Evolutionary conservation across 2,113 vertebrate species (phyloP).

Genomic region (Ceyx melanurus): DNA sequence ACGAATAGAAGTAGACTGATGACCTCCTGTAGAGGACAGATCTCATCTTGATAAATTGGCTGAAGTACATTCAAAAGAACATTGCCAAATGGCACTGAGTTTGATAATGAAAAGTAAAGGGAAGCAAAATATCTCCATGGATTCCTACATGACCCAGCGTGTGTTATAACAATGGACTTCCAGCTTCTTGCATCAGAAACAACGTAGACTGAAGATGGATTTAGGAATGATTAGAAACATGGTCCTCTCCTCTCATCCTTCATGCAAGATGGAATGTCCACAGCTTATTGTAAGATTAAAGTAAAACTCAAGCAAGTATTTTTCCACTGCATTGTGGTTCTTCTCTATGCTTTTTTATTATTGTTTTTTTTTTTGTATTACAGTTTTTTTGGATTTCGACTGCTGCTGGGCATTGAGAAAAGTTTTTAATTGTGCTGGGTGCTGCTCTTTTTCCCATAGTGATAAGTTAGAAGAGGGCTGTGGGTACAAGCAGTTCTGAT

Average conservation of each 20-base stretch:
- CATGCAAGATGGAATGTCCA: neutral
- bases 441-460: neutral
- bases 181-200: neutral
- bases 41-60: neutral
- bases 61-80: neutral
- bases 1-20: neutral
- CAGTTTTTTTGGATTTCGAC: neutral
- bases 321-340: neutral
- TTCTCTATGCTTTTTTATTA: neutral
- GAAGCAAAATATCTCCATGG: neutral
- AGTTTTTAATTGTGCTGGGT: neutral
- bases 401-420: neutral
- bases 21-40: neutral
- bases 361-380: neutral
- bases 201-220: neutral
- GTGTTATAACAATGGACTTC: neutral
- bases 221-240: neutral
- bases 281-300: neutral
- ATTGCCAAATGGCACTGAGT: neutral
- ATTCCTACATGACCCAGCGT: neutral
- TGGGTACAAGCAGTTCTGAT: neutral
- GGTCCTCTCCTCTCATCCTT: neutral
- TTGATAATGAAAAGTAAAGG: neutral
- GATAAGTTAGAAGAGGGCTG: neutral
- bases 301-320: neutral